Evolutionary conservation across 2,888 invertebrate genomes (phyloP), one percentile per base, ranked within the genome.

Genomic region (Pycnomerus fuliginosus): DNA sequence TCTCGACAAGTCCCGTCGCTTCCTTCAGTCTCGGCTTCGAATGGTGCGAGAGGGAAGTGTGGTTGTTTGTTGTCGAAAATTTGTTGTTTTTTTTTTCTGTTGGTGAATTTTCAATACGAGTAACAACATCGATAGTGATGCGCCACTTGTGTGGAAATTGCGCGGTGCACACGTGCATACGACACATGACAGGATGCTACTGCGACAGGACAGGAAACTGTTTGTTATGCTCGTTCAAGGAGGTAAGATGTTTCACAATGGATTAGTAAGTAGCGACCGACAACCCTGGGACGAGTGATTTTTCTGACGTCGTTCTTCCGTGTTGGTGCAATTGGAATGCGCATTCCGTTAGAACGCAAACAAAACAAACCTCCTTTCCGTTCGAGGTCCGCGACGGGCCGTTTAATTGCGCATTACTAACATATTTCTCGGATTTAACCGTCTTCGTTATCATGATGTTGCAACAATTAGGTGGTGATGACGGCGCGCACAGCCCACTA

Each of bases 291-390:
- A 20, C 20, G 20, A 5, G 20, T 20, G 24, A 24, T 24, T 10
- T 10, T 24, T 5, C n/a, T 8, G 20, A 8, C 20, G 4, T 1
- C n/a, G 1, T 1, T 57, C 53, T 59, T 58, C 57, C 54, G 47
- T 42, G 51, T 51, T 44, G 49, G 32, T 8, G 25, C 25, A 50
- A 44, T 52, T 60, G 65, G 65, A 65, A 66, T 67, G 65, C 61
- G 61, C 61, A 60, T 61, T 60, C 65, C 65, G 65, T 66, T 65
- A 64, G 50, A 57, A 53, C 44, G 56, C 58, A 60, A 61, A 62
- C 63, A 62, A 62, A 63, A 62, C 61, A 61, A 52, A 50, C 40
- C 51, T 39, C 32, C 35, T 15, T 50, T 43, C 44, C 46, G 11
- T 11, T 44, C 36, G 24, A 38, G 41, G 12, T 40, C 39, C 41